Evolutionary conservation across 2,113 vertebrate species (phyloP), one percentile per base, ranked within the genome.

Genomic region (Rhynchomys soricoides): DNA sequence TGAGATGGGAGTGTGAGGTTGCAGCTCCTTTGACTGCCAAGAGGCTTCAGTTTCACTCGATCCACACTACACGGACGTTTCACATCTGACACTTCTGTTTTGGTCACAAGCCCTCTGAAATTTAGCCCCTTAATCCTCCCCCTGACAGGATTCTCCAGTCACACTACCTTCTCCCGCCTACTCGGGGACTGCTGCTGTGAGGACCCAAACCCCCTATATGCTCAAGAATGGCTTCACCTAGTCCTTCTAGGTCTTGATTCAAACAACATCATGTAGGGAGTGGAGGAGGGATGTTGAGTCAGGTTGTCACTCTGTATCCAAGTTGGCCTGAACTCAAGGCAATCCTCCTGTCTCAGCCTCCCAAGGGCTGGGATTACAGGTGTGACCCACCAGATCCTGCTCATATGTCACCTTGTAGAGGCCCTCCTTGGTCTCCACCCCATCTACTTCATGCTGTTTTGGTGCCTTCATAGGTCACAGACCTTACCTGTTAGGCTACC

Each of bases 151-250:
- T n/a, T 78, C 48, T 88, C 62, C 59, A 89, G 77, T 5, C 34
- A 85, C 78, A 3, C 17, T 15, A 70, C n/a, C 68, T 15, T 71
- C 45, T 19, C n/a, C 26, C 40, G 86, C 64, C 40, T 48, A 48
- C 59, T 83, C 31, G 73, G 90, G 94, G 82, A 86, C 73, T 62
- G 57, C 2, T 43, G 45, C 96, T 74, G 48, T 45, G 62, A 89
- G 89, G 45, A 55, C 19, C 24, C 11, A 34, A 59, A 8, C n/a
- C 34, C 52, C 40, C 12, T 17, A 50, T 43, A 26, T 48, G 86
- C 82, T 96, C 50, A 48, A 88, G 2, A 4, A 37, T 5, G 22
- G 62, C 64, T 92, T 81, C 93, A 57, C 77, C 73, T 50, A 55
- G 37, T 11, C 31, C 34, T 12, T 40, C 82, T n/a, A 90, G 48